These are phyloP conservation scores for Microdon myrmicae DNA, from an alignment of 2,888 invertebrate species.

Conservation along the genomic window DNA sequence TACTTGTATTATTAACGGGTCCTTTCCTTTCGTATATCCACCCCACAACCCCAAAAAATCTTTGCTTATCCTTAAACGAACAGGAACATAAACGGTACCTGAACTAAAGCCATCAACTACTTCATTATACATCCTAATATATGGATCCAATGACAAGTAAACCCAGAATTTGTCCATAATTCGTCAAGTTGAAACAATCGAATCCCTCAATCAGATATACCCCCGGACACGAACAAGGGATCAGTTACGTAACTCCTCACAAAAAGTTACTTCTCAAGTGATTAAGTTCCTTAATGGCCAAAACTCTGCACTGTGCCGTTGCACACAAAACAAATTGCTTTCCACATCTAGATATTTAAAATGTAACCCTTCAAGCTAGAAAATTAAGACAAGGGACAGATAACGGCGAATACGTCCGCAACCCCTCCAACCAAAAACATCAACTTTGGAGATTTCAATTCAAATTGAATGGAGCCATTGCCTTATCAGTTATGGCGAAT, in stretches of 20 bases:
- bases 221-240: too few relatives aligned
- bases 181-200: too few relatives aligned
- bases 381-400: slow-evolving; percentile 23
- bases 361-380: neutral
- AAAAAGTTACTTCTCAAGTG: slow-evolving; percentile 23
- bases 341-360: slow-evolving; percentile 48
- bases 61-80: too few relatives aligned
- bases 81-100: too few relatives aligned
- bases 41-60: too few relatives aligned
- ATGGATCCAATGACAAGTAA: slow-evolving; percentile 4
- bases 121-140: slow-evolving; percentile 1
- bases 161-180: slow-evolving; percentile 1
- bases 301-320: slow-evolving; percentile 35
- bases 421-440: slow-evolving; percentile 36
- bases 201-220: too few relatives aligned
- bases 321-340: slow-evolving; percentile 48
- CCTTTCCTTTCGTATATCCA: too few relatives aligned
- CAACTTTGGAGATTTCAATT: slow-evolving; percentile 48
- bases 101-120: too few relatives aligned
- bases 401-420: slow-evolving; percentile 15
- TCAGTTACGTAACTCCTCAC: too few relatives aligned
- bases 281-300: slow-evolving; percentile 46
- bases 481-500: slow-evolving; percentile 50
- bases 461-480: slow-evolving; percentile 51
- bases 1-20: too few relatives aligned